These are phyloP conservation scores for Hemiscyllium ocellatum DNA, from an alignment of 2,113 vertebrate species.

Conservation along the genomic window DNA sequence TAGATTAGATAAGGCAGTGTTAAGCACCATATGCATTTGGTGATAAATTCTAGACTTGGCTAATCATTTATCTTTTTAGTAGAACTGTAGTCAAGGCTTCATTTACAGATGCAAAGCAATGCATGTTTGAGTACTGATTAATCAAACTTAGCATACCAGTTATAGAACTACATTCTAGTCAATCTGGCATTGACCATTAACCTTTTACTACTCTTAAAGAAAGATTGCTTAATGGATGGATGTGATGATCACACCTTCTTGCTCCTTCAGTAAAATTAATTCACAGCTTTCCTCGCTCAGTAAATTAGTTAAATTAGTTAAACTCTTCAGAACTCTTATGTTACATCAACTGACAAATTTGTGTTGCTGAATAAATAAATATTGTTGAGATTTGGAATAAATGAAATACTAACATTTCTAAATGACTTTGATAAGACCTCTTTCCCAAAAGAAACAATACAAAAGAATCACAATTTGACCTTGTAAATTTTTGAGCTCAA, in stretches of 20 bases:
- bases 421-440: not conserved
- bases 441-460: not conserved
- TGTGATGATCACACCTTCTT: not conserved
- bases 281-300: not conserved
- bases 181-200: not conserved
- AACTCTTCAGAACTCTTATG: not conserved
- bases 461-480: not conserved
- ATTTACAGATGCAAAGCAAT: not conserved
- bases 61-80: not conserved
- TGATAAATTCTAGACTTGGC: not conserved
- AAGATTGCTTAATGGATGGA: not conserved
- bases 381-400: slow-evolving; percentile 2
- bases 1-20: not conserved
- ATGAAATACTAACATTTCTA: not conserved
- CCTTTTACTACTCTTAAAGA: not conserved
- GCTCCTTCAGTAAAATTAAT: not conserved
- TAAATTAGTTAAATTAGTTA: not conserved
- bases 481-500: not conserved
- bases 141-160: not conserved
- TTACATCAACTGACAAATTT: not conserved
- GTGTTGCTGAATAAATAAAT: not conserved
- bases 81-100: not conserved
- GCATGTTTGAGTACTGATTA: not conserved
- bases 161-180: not conserved
- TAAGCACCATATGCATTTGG: not conserved